phyloP scores from a whole-genome alignment of 1,140 invertebrate genomes.

The Drosophila lacertosa region DNA sequence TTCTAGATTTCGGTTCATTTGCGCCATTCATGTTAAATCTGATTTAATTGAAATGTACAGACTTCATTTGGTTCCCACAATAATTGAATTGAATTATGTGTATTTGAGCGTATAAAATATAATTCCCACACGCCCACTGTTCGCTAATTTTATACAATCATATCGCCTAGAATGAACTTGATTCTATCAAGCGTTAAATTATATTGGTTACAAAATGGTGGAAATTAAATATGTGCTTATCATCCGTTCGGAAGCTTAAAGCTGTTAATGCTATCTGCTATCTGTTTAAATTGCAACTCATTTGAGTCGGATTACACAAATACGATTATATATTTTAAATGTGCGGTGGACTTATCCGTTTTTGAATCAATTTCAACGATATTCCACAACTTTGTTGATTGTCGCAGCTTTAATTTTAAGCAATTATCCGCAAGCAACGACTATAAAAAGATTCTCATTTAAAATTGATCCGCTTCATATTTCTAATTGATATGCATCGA shows the following conservation, averaged over 20 bases:
- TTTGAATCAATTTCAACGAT: no score
- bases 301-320: background rate
- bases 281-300: background rate
- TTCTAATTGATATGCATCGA: no score
- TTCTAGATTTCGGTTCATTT: conserved; percentile 15
- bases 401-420: no score
- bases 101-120: conserved; percentile 4
- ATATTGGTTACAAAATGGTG: conserved; percentile 6
- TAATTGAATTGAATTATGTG: conserved; percentile 15
- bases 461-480: no score
- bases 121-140: background rate
- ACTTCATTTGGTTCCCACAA: conserved; percentile 5
- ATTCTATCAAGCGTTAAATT: background rate
- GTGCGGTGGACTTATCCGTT: no score
- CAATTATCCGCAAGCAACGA: background rate
- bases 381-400: no score
- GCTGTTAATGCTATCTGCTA: background rate
- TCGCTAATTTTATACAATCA: conserved; percentile 11
- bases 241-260: background rate
- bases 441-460: no score
- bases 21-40: conserved; percentile 5
- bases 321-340: background rate
- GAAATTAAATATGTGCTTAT: background rate
- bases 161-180: background rate
- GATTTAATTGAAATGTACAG: conserved; percentile 9